Conservation (phyloP, 2,113 vertebrate species). For the Mugil cephalus region DNA sequence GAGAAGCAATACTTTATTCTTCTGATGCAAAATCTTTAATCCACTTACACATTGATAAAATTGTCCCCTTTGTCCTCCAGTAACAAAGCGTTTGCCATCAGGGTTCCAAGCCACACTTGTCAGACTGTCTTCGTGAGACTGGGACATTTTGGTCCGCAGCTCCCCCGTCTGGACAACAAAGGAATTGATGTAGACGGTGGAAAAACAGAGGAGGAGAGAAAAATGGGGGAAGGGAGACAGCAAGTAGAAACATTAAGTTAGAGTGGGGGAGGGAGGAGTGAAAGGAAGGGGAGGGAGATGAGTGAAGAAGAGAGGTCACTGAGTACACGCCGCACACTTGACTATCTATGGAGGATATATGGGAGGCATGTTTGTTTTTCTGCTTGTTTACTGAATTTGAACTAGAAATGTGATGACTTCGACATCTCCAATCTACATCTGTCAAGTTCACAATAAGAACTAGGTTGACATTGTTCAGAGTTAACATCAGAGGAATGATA, state of each 20-base stretch:
- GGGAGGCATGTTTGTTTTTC: neutral
- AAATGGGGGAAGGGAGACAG: constrained; percentile 52
- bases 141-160: constrained; percentile 99
- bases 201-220: constrained; percentile 40
- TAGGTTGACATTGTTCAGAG: neutral
- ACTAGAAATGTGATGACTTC: neutral
- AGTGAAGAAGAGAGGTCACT: constrained; percentile 57
- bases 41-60: constrained; percentile 98
- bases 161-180: constrained; percentile 91
- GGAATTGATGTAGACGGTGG: constrained; percentile 17
- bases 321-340: constrained; percentile 56
- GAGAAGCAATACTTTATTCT: neutral
- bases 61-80: constrained; percentile 96
- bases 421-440: neutral
- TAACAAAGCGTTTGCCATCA: constrained; percentile 97
- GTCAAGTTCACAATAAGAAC: neutral
- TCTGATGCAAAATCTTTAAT: neutral
- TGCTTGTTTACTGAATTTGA: constrained; percentile 2
- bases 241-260: constrained; percentile 61
- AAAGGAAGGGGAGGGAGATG: constrained; percentile 34
- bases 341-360: constrained; percentile 25
- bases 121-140: constrained; percentile 98
- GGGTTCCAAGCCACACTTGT: constrained; percentile 99
- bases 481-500: neutral
- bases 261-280: constrained; percentile 59